Evolutionary conservation across 2,888 invertebrate genomes (phyloP).

Genomic region (Amphipyra tragopoginis): DNA sequence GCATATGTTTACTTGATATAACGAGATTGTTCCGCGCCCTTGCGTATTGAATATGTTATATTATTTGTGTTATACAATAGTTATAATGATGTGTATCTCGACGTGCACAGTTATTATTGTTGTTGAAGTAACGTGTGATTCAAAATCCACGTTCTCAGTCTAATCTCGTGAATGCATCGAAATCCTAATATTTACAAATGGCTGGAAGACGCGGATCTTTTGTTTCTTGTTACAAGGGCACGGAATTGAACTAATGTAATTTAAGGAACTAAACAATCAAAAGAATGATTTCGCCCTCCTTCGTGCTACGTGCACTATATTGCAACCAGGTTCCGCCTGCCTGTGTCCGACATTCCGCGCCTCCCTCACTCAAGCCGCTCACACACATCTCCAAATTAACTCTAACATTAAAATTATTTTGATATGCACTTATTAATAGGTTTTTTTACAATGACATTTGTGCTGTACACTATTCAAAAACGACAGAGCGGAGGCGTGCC

Average conservation of each 20-base stretch:
- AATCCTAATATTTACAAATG: conserved; percentile 49
- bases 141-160: conserved; percentile 45
- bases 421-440: conserved; percentile 88
- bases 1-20: conserved; percentile 40
- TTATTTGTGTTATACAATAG: neutral
- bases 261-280: conserved; percentile 31
- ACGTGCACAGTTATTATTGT: conserved; percentile 44
- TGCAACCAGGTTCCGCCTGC: conserved; percentile 61
- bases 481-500: conserved; percentile 63
- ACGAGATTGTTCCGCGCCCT: conserved; percentile 47
- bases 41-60: conserved; percentile 10
- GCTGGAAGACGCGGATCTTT: conserved; percentile 52
- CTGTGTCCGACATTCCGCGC: conserved; percentile 56
- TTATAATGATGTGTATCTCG: conserved; percentile 5
- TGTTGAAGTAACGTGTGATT: conserved; percentile 44
- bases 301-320: conserved; percentile 32
- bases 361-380: conserved; percentile 65
- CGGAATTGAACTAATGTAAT: conserved; percentile 38
- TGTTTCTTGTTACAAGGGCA: conserved; percentile 48
- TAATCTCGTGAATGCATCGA: conserved; percentile 50
- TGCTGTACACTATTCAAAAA: conserved; percentile 84
- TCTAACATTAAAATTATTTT: conserved; percentile 86
- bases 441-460: conserved; percentile 87
- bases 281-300: conserved; percentile 30
- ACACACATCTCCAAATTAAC: conserved; percentile 78